Conservation (phyloP, 2,797 vertebrate species). For the Anguilla marmorata region DNA sequence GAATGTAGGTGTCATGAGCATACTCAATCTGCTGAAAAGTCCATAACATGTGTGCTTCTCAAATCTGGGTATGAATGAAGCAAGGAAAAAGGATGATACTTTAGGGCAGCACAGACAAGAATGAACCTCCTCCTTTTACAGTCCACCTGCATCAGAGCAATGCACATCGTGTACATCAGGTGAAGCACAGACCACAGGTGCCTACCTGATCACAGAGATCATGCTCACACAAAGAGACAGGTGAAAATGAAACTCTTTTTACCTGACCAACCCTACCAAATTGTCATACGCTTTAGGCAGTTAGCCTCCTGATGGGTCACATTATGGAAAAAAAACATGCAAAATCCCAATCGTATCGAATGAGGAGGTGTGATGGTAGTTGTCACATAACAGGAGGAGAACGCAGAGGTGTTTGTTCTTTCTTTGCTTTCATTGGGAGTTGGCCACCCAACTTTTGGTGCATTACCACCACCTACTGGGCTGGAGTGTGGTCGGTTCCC, state of each 20-base stretch:
- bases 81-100: not conserved
- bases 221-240: not conserved
- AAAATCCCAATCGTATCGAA: no score
- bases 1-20: not conserved
- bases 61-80: not conserved
- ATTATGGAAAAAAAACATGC: no score
- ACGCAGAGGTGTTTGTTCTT: no score
- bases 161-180: not conserved
- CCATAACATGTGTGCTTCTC: not conserved
- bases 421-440: no score
- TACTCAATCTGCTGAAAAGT: not conserved
- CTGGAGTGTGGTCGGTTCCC: no score
- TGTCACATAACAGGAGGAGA: no score
- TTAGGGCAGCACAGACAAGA: not conserved
- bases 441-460: no score
- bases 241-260: not conserved
- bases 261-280: not conserved
- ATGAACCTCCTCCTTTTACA: not conserved
- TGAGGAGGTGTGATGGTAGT: not conserved
- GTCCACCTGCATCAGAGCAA: no score
- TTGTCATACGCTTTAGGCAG: no score
- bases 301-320: no score
- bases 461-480: no score
- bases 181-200: not conserved
- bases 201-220: no score